phyloP scores from a whole-genome alignment of 2,797 vertebrate genomes.

The Nyctibius grandis region DNA sequence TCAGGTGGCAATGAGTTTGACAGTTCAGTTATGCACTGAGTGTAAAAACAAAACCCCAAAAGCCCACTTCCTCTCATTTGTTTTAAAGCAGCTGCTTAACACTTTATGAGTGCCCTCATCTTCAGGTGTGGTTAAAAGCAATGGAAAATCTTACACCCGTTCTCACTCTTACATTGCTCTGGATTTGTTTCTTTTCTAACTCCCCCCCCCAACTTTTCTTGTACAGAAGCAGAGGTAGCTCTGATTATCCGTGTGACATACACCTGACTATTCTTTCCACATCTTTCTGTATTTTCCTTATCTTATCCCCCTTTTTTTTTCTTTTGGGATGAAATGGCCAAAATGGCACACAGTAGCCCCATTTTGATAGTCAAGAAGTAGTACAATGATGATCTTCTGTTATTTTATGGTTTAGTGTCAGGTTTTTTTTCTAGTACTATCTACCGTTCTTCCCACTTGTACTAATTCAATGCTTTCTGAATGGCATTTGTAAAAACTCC shows the following conservation, averaged over 20 bases:
- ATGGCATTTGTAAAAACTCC: neutral
- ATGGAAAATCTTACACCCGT: neutral
- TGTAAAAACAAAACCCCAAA: neutral
- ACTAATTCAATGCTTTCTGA: neutral
- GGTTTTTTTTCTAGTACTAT: neutral
- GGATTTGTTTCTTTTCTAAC: neutral
- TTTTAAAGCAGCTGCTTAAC: neutral
- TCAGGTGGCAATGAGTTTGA: neutral
- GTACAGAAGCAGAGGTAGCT: neutral
- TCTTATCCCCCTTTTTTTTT: neutral
- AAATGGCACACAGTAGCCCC: neutral
- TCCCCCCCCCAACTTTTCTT: neutral
- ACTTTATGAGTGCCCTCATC: neutral
- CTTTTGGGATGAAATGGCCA: neutral
- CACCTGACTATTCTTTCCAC: neutral
- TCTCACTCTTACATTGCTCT: neutral
- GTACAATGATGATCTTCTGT: neutral
- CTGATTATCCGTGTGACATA: neutral
- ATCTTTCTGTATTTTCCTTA: neutral
- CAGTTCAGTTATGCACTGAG: neutral
- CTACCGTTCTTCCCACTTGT: neutral
- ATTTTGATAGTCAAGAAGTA: neutral
- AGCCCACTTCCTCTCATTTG: neutral
- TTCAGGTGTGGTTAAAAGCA: neutral
- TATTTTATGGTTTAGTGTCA: neutral